Conservation (phyloP, 1,140 invertebrate species). For the Pissodes strobi region DNA sequence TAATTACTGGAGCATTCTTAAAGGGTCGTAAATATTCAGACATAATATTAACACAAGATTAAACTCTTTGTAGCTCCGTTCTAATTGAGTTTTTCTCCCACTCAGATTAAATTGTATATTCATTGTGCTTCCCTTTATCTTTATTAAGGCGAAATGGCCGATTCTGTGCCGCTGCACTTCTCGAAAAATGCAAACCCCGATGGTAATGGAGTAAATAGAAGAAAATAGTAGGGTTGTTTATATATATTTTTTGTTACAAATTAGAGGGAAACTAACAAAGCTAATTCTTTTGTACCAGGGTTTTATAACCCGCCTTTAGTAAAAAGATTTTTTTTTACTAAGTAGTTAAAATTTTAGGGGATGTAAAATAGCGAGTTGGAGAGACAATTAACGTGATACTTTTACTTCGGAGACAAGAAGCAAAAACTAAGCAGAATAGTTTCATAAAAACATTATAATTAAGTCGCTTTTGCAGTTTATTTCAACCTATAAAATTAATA, state of each 20-base stretch:
- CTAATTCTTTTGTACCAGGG: slow-evolving; percentile 3
- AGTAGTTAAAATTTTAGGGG: too few relatives aligned
- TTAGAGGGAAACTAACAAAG: slow-evolving; percentile 14
- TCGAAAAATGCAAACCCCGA: slow-evolving; percentile 26
- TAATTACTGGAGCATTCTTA: slow-evolving; percentile 22
- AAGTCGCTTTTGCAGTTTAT: too few relatives aligned
- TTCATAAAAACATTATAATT: too few relatives aligned
- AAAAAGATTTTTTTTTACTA: too few relatives aligned
- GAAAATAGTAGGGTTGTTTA: slow-evolving; percentile 11
- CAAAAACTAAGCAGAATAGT: too few relatives aligned
- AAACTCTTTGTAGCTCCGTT: slow-evolving; percentile 22
- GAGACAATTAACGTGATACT: too few relatives aligned
- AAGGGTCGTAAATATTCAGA: slow-evolving; percentile 29
- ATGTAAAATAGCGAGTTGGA: too few relatives aligned
- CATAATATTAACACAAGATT: slow-evolving; percentile 34
- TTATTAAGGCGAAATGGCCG: slow-evolving; percentile 24
- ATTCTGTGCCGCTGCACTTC: slow-evolving; percentile 16
- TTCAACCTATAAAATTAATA: too few relatives aligned
- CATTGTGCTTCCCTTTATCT: slow-evolving; percentile 24
- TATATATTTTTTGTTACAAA: slow-evolving; percentile 10
- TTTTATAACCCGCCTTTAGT: slow-evolving; percentile 1
- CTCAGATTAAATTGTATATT: slow-evolving; percentile 26
- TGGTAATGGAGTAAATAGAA: slow-evolving; percentile 28
- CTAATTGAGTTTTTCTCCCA: slow-evolving; percentile 30
- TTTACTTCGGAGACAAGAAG: too few relatives aligned